These are phyloP conservation scores for Zosterops lateralis DNA, from an alignment of 2,113 vertebrate genomes.

Conservation along the genomic window DNA sequence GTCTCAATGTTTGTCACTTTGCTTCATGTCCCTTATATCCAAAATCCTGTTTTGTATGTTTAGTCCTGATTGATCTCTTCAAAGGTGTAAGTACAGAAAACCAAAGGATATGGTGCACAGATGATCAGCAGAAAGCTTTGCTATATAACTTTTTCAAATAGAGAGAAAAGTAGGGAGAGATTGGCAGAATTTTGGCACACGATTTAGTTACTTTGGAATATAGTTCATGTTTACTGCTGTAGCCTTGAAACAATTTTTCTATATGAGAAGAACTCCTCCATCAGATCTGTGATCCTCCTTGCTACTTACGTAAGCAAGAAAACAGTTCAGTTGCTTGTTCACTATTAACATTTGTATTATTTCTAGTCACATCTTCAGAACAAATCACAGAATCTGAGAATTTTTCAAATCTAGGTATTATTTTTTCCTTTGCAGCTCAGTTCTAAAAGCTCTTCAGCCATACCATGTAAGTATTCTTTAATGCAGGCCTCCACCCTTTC, in stretches of 20 bases:
- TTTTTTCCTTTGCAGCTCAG: not conserved
- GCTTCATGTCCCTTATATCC: not conserved
- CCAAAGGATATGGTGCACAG: not conserved
- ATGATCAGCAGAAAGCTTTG: not conserved
- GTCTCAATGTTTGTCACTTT: not conserved
- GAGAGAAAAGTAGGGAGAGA: not conserved
- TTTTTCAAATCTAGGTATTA: not conserved
- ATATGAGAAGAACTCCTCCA: not conserved
- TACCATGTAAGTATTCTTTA: not conserved
- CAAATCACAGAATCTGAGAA: not conserved
- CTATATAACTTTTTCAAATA: not conserved
- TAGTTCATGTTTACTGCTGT: not conserved
- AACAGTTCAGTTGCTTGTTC: not conserved
- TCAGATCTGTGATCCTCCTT: not conserved
- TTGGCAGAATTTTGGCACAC: not conserved
- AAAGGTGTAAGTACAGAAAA: not conserved
- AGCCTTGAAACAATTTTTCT: not conserved
- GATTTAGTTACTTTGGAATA: not conserved
- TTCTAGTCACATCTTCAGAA: not conserved
- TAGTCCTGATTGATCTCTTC: not conserved
- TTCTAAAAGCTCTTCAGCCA: not conserved
- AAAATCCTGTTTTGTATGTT: not conserved
- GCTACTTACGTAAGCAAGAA: not conserved
- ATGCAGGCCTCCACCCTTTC: not conserved
- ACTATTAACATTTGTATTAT: not conserved